Percentiles rank a stretch among this genome's conserved stretches.
Evolutionary conservation across 1,140 invertebrate species (phyloP).

Genomic region (Charaxes varanes): DNA sequence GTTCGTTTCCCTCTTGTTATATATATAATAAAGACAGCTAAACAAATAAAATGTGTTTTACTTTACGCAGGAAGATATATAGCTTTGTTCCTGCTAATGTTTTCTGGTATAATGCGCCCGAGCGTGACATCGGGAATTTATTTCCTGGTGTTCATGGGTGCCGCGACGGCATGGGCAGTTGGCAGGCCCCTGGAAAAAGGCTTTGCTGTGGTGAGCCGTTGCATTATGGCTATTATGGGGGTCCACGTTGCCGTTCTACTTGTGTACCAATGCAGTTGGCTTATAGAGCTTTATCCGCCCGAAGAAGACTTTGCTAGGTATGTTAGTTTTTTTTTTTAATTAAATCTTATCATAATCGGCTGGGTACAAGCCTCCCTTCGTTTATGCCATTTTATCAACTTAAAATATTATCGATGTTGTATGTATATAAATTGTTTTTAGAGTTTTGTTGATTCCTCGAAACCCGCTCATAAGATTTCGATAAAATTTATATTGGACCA

Average conservation of each 20-base stretch:
- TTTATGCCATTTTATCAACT: too few species aligned
- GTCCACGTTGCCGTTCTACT: slow-evolving; percentile 86
- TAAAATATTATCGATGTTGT: too few species aligned
- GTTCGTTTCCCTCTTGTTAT: too few species aligned
- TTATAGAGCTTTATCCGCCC: slow-evolving; percentile 81
- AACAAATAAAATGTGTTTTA: too few species aligned
- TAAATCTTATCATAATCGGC: not conserved
- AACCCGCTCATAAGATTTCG: too few species aligned
- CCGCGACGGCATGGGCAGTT: slow-evolving; percentile 92
- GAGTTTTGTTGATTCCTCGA: too few species aligned
- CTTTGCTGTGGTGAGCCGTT: slow-evolving; percentile 83
- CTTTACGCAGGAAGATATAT: slow-evolving; percentile 81
- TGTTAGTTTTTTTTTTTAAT: slow-evolving; percentile 5
- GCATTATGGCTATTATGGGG: slow-evolving; percentile 83
- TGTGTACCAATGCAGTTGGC: slow-evolving; percentile 90
- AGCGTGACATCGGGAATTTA: slow-evolving; percentile 88
- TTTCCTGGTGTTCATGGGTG: slow-evolving; percentile 88
- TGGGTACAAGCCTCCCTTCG: not conserved
- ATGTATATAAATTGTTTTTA: too few species aligned
- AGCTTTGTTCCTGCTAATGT: slow-evolving; percentile 82
- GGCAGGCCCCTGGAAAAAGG: slow-evolving; percentile 82
- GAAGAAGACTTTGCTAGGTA: slow-evolving; percentile 82
- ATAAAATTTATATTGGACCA: too few species aligned
- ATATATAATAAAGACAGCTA: too few species aligned
- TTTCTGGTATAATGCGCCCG: slow-evolving; percentile 85